Conservation (phyloP, 2,113 vertebrate species). For the Brevimyrus niger region DNA sequence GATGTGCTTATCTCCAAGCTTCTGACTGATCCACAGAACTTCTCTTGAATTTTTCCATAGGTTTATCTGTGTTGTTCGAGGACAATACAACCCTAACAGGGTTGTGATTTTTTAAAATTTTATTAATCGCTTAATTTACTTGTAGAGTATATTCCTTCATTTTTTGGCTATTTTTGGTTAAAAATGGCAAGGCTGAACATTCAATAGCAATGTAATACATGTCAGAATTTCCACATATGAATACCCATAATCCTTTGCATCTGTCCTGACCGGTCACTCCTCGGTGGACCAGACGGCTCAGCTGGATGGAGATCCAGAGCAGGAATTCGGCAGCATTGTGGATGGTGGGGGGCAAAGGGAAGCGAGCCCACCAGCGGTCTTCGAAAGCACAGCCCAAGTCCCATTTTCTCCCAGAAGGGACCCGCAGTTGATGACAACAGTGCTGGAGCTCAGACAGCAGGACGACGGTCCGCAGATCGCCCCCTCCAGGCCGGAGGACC, state of each 20-base stretch:
- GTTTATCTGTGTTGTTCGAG: background rate
- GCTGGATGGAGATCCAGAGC: slow-evolving; percentile 64
- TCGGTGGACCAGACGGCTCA: slow-evolving; percentile 72
- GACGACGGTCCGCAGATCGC: background rate
- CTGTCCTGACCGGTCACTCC: background rate
- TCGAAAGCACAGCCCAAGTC: slow-evolving; percentile 45
- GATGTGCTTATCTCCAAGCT: background rate
- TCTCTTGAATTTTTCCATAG: background rate
- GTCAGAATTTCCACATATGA: background rate
- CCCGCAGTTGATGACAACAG: background rate
- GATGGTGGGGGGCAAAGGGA: slow-evolving; percentile 45
- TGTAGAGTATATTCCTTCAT: background rate
- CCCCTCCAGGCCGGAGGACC: background rate
- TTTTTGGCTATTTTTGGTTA: background rate
- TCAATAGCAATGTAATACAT: background rate
- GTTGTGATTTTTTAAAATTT: background rate
- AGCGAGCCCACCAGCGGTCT: slow-evolving; percentile 44
- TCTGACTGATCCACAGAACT: background rate
- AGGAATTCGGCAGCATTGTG: slow-evolving; percentile 39
- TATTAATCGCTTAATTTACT: no score
- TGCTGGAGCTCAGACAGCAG: background rate
- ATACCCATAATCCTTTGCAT: background rate
- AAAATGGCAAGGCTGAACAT: background rate
- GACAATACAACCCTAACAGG: background rate
- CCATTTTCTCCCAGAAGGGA: background rate